Conservation (phyloP, 1,140 invertebrate species). For the Thalassaphorura encarpata region DNA sequence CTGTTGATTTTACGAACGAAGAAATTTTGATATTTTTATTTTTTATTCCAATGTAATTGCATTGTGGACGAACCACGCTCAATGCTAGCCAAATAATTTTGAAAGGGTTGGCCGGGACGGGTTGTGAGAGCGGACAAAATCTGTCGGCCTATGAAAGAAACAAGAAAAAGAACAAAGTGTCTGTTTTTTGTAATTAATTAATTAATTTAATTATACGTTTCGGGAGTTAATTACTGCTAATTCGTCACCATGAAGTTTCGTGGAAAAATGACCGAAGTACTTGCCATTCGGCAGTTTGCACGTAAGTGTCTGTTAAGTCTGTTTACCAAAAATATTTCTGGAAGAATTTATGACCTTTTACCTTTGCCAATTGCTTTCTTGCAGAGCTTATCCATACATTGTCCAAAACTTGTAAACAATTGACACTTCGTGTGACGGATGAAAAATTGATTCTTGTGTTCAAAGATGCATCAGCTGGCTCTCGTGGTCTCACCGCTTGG, state of each 20-base stretch:
- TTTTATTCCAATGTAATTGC: too few species aligned
- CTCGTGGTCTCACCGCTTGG: neutral
- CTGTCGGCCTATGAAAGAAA: too few species aligned
- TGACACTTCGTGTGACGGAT: neutral
- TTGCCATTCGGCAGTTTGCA: neutral
- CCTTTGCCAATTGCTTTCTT: neutral
- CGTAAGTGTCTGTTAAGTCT: neutral
- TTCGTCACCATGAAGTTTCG: neutral
- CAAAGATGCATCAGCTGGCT: neutral
- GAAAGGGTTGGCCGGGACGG: too few species aligned
- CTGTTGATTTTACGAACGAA: too few species aligned
- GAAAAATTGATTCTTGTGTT: neutral
- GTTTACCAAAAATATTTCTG: neutral
- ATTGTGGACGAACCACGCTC: too few species aligned
- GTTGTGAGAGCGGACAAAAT: too few species aligned
- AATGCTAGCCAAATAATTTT: too few species aligned
- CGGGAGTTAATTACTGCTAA: too few species aligned
- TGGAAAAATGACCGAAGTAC: neutral
- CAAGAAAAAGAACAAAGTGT: too few species aligned
- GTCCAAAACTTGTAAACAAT: neutral
- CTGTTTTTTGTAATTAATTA: too few species aligned
- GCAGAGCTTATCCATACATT: neutral
- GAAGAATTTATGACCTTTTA: neutral
- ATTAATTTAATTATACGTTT: too few species aligned
- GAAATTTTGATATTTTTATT: too few species aligned